phyloP scores from a whole-genome alignment of 1,140 invertebrate species.

The Saccostrea cuccullata region DNA sequence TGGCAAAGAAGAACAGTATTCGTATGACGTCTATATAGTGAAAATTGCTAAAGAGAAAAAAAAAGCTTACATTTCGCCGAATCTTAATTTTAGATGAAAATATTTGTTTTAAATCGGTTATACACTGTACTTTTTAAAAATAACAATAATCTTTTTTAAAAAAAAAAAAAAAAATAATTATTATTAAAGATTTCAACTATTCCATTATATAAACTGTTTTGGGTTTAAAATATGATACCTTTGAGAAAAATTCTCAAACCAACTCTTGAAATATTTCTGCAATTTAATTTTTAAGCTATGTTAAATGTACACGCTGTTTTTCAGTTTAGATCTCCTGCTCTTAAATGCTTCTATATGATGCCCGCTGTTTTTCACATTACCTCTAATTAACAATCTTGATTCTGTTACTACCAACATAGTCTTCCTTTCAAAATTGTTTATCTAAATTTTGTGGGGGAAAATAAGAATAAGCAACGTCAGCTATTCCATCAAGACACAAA shows the following conservation, averaged over 20 bases:
- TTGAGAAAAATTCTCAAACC: no score
- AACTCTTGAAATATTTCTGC: no score
- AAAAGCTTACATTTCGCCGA: no score
- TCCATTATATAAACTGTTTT: background rate
- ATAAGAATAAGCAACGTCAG: background rate
- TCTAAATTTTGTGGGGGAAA: constrained; percentile 2
- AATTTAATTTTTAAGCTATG: no score
- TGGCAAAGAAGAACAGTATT: background rate
- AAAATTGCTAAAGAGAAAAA: background rate
- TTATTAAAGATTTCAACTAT: background rate
- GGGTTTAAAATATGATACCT: no score
- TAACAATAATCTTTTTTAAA: background rate
- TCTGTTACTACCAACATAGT: background rate
- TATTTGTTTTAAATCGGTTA: no score
- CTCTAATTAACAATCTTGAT: constrained; percentile 36
- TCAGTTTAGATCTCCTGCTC: no score
- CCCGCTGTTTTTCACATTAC: background rate
- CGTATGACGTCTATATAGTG: background rate
- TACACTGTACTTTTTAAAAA: no score
- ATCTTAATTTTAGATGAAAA: no score
- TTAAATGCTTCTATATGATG: no score
- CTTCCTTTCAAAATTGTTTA: background rate
- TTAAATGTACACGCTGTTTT: no score
- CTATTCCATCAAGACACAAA: constrained; percentile 5
- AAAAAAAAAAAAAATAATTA: background rate